Evolutionary conservation across 2,113 vertebrate genomes (phyloP), one percentile per base, ranked within the genome.

Genomic region (Ranitomeya imitator): DNA sequence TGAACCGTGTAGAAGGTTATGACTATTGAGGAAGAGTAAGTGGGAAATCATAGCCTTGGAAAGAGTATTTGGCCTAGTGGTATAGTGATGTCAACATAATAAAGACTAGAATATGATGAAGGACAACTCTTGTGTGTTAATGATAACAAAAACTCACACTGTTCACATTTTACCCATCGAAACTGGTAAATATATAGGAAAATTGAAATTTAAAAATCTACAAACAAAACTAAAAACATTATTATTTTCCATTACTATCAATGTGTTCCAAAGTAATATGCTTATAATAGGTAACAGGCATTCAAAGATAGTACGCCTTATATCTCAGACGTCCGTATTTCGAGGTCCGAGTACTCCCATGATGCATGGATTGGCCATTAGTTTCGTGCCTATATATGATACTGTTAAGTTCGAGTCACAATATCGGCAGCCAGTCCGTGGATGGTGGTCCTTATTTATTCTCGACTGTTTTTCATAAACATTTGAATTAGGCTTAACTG

Each of bases 11-110:
- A n/a, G 26, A 69, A 71, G n/a, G 65, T 81, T 71, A 87, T 57
- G 14, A 57, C 37, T 81, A 71, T 81, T 81, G 63, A 87, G 63
- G 61, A 77, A 78, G 19, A 57, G 51, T 57, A 59, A 21, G 54
- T 65, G 26, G 59, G 60, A 77, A 79, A 86, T 65, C 85, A 86
- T 37, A 85, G 61, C 26, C 78, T 79, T 79, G 57, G 14, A 80
- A 14, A 87, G n/a, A 59, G 14, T 74, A 85, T 74, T 60, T 74
- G 65, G 63, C 15, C n/a, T 57, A 57, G 83, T 18, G 14, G 13
- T 85, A 73, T 73, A 31, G n/a, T 74, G 52, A 23, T 26, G 21
- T 11, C 21, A 19, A 31, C 23, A 23, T 26, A 74, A 71, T 74
- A 59, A 73, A 19, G 51, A 60, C 15, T 37, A 12, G n/a, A 57